A percentile compares a stretch with the other conserved stretches of the same genome.
phyloP scores from a whole-genome alignment of 2,888 invertebrate species.

The Agrotis segetum region DNA sequence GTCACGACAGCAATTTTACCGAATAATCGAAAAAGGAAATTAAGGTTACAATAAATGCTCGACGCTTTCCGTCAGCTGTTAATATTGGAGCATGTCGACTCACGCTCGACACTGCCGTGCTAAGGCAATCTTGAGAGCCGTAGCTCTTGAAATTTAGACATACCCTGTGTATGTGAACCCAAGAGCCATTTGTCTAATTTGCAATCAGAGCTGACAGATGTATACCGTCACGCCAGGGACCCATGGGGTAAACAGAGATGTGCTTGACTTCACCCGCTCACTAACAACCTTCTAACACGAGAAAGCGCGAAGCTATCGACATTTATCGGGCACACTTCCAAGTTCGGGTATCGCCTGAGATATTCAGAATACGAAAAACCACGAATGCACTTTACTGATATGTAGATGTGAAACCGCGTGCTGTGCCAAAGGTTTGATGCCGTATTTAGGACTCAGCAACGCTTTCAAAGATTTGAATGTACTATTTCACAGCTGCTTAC shows the following conservation, averaged over 20 bases:
- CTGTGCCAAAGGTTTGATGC: background rate
- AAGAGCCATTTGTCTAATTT: slow-evolving; percentile 26
- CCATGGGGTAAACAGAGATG: slow-evolving; percentile 22
- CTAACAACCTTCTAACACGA: slow-evolving; percentile 28
- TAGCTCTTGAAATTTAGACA: slow-evolving; percentile 1
- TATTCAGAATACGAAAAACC: slow-evolving; percentile 32
- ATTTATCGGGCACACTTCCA: slow-evolving; percentile 54
- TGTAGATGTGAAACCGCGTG: slow-evolving; percentile 17
- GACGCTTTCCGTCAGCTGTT: slow-evolving; percentile 36
- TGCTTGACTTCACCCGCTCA: slow-evolving; percentile 6
- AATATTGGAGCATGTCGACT: slow-evolving; percentile 28
- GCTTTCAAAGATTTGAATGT: background rate
- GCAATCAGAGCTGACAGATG: slow-evolving; percentile 31
- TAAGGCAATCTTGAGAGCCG: slow-evolving; percentile 1
- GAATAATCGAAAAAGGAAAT: slow-evolving; percentile 54
- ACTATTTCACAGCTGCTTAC: too few relatives aligned
- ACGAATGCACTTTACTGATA: slow-evolving; percentile 49
- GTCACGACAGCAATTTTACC: slow-evolving; percentile 42
- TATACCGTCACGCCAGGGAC: slow-evolving; percentile 13
- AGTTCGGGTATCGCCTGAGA: slow-evolving; percentile 31
- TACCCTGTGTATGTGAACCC: slow-evolving; percentile 1
- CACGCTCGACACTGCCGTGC: slow-evolving; percentile 16
- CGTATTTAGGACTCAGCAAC: background rate
- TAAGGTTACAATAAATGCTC: slow-evolving; percentile 42
- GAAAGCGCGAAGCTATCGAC: slow-evolving; percentile 48